Evolutionary conservation across 2,113 vertebrate species (phyloP).

Genomic region (Scartelaos histophorus): DNA sequence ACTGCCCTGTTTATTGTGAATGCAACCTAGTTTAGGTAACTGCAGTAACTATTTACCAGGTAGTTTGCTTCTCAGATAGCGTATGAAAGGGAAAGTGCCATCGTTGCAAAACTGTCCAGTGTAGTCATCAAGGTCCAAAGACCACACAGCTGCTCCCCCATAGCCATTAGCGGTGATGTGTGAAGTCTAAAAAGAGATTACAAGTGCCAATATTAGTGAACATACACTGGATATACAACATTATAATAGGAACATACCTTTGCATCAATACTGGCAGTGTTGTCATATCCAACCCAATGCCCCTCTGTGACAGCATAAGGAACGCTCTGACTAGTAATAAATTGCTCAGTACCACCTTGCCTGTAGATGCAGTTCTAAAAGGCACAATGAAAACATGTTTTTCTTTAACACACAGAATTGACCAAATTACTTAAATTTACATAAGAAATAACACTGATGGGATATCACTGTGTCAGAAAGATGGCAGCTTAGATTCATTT

Average conservation of each 20-base stretch:
- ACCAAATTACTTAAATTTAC: too few species aligned
- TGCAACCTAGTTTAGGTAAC: too few species aligned
- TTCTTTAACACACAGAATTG: too few species aligned
- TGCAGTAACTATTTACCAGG: conserved; percentile 26
- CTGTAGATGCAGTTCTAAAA: conserved; percentile 76
- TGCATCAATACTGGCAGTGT: conserved; percentile 75
- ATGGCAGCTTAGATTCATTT: too few species aligned
- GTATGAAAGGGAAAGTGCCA: conserved; percentile 70
- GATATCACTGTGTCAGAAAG: too few species aligned
- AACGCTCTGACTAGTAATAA: conserved; percentile 73
- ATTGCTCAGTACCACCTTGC: conserved; percentile 60
- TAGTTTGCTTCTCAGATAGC: conserved; percentile 49
- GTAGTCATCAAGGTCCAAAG: conserved; percentile 80
- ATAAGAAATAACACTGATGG: too few species aligned
- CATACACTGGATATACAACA: too few species aligned
- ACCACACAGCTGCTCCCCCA: conserved; percentile 78
- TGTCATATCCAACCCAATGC: conserved; percentile 80
- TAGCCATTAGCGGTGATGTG: conserved; percentile 72
- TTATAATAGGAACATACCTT: conserved; percentile 67
- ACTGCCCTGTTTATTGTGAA: too few species aligned
- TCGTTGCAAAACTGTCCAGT: conserved; percentile 71
- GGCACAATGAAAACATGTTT: neutral
- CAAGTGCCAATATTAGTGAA: too few species aligned
- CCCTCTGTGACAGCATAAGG: conserved; percentile 77
- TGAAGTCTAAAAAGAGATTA: conserved; percentile 48